Evolutionary conservation across 2,113 vertebrate species (phyloP), one percentile per base, ranked within the genome.

Genomic region (Pterophyllum scalare): DNA sequence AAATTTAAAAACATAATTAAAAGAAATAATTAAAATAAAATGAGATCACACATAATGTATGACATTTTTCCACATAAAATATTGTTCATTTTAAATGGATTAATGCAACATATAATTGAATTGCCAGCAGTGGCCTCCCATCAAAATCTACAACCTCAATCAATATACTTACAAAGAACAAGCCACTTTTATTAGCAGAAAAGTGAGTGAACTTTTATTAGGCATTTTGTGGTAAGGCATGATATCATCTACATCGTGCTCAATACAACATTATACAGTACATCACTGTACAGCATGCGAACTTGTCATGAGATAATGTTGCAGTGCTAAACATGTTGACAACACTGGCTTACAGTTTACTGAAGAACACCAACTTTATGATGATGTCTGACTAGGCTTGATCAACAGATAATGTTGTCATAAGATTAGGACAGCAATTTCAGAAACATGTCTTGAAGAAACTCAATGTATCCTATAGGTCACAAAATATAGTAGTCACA

Each of bases 141-240:
- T 52, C 10, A 4, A 31, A 72, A 72, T 72, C 14, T 64, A 13
- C 4, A 57, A 26, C 2, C 4, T 52, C 46, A 79, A n/a, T 26
- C 77, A 33, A 17, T 58, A 35, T 62, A 22, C 12, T 72, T 57
- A 33, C 13, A 24, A 52, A 26, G 33, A 13, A 33, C 2, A 61
- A 76, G 19, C 57, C 5, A 12, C 26, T 35, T 75, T 81, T 80
- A 24, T 31, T 52, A 72, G 49, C 65, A 72, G 65, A 72, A 72
- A 72, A 52, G 65, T 72, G 65, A 62, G 54, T 90, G 58, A 79
- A 40, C 38, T 14, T 93, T 93, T 89, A 90, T 89, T 91, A 82
- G 88, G 83, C 85, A 88, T 86, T 82, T 83, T 89, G 79, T 80
- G 80, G 62, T 85, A 85, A 93, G 82, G 88, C 88, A 87, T 72